Base-by-base conservation (phyloP, 2,888 invertebrate genomes). In the Gryllus longicercus region DNA sequence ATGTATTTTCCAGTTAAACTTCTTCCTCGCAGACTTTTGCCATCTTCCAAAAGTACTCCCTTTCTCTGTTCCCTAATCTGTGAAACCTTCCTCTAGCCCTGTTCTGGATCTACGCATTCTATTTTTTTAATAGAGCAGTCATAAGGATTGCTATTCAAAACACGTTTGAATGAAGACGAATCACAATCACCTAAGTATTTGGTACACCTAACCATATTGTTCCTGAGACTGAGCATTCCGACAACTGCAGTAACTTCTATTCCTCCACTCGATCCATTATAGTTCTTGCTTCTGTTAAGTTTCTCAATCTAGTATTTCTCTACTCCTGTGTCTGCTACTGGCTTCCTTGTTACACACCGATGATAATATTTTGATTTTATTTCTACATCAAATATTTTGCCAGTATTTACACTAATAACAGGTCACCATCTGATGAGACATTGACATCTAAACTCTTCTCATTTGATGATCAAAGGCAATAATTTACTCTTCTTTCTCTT, bases 101-200 rank as follows among this genome's bases (percentile, higher is more conserved):
- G 11, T 80, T 81, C 11, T 80, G 80, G 12, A 80, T 77, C 78
- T 16, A 80, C 78, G 76, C 78, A 80, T 51, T 80, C 51, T 51
- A 80, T 51, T 50, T 81, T 81, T 51, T 25, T 21, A 16, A 78
- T 75, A 11, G 12, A 10, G 4, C 25, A 18, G 25, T 81, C 78
- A 23, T 63, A 63, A 18, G 3, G 18, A 63, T 78, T 79, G 18
- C 38, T 49, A n/a, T n/a, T 63, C 18, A 50, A 16, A n/a, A 80
- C 79, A 50, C 25, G 16, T 21, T 50, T 23, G n/a, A 80, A 80
- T 50, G 21, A 25, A 74, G 78, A 79, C 21, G 51, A 50, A 76
- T 80, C 76, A 18, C 79, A 78, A 75, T 79, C 80, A 18, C 80
- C 80, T 12, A 80, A 38, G 50, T 80, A 78, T 21, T 78, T 77